Evolutionary conservation across 2,797 vertebrate genomes (phyloP), one percentile per base, ranked within the genome.

Genomic region (Petrocephalus schoutedeni): DNA sequence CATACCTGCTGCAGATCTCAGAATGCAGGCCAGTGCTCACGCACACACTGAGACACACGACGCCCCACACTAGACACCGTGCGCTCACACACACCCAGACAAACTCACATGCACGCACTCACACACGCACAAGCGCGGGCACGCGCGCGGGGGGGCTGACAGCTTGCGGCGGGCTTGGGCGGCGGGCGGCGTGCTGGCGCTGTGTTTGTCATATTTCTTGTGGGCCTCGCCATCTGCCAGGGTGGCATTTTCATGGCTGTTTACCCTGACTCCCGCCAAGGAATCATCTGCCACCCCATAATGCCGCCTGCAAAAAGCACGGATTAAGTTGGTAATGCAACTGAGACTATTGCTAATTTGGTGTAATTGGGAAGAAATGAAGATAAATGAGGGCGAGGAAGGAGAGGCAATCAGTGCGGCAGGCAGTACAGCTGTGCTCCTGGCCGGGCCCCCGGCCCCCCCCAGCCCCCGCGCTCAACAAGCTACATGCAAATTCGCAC

Each of bases 311-410:
- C 87, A 89, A 87, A 96, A 96, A 96, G 95, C 95, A 93, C 94
- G 95, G 96, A 97, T 97, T 97, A 97, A 96, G 95, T 94, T 94
- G 96, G 96, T 93, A 96, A 96, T 96, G 95, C 96, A 96, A 96
- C 95, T 96, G 96, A 97, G 96, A 97, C 95, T 97, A 97, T 96
- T 97, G 95, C 96, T 97, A 97, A 97, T 97, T 96, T 96, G 95
- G 93, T 96, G 96, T 97, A 97, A 97, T 97, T 97, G 96, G 95
- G 95, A 97, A 97, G 96, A 97, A 97, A 97, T 97, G 95, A 97
- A 97, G 96, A 97, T 97, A 97, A 97, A 97, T 97, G 96, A 97
- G 96, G 95, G 94, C 93, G 95, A 96, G 95, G 94, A 96, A 95
- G 95, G 94, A 95, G 95, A 97, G 94, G 96, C 95, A 97, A 97